phyloP scores from a whole-genome alignment of 2,888 invertebrate genomes.

The Phortica okadai region DNA sequence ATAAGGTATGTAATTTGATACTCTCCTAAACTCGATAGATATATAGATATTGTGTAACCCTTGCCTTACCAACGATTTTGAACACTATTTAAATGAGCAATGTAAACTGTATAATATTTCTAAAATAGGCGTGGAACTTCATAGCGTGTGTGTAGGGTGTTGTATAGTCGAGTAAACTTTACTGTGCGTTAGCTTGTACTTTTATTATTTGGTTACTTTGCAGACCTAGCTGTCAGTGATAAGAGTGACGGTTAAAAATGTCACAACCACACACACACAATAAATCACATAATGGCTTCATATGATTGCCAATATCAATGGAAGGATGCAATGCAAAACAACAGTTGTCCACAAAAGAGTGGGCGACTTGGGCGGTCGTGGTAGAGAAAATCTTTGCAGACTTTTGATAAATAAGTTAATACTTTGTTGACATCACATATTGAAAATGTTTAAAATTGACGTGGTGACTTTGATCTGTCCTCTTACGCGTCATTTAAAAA shows the following conservation, averaged over 20 bases:
- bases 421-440: conserved; percentile 65
- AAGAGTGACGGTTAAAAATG: conserved; percentile 25
- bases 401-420: conserved; percentile 69
- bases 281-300: no score
- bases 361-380: conserved; percentile 17
- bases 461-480: conserved; percentile 36
- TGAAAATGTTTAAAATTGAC: conserved; percentile 42
- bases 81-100: no score
- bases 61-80: no score
- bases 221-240: conserved; percentile 20
- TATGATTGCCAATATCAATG: background rate
- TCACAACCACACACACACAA: background rate
- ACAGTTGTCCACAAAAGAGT: background rate
- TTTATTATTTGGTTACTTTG: background rate
- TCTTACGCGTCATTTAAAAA: conserved; percentile 39
- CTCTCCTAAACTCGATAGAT: no score
- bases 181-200: background rate
- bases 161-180: no score
- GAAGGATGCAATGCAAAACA: background rate
- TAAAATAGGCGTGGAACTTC: no score
- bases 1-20: no score
- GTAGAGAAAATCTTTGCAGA: conserved; percentile 42
- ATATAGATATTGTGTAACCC: no score
- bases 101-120: no score
- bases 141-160: no score